These are phyloP conservation scores for Pyrgilauda ruficollis DNA, from an alignment of 2,113 vertebrate species.

Conservation along the genomic window DNA sequence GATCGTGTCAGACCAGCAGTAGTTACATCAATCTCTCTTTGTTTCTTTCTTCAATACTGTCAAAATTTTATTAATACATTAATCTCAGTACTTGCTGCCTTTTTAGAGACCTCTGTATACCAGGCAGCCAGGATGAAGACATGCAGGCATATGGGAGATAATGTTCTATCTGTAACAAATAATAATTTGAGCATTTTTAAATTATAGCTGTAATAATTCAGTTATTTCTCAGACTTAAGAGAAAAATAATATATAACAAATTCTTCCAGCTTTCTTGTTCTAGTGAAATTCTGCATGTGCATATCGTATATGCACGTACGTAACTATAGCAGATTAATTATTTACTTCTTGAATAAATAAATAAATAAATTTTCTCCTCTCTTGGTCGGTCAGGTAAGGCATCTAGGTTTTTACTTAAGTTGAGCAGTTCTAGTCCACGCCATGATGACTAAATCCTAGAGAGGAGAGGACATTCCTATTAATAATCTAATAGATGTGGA, in stretches of 20 bases:
- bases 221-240: constrained; percentile 28
- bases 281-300: background rate
- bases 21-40: background rate
- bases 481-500: constrained; percentile 72
- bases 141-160: constrained; percentile 27
- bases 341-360: constrained; percentile 23
- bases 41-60: background rate
- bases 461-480: constrained; percentile 68
- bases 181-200: constrained; percentile 35
- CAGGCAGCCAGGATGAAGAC: constrained; percentile 17
- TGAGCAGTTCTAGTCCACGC: background rate
- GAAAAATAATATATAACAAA: constrained; percentile 29
- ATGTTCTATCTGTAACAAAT: constrained; percentile 50
- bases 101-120: constrained; percentile 10
- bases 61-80: background rate
- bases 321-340: background rate
- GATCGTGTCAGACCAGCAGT: background rate
- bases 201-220: constrained; percentile 10
- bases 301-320: background rate
- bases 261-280: constrained; percentile 10
- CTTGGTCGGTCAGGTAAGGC: background rate
- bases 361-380: background rate
- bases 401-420: background rate
- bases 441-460: constrained; percentile 50
- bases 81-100: constrained; percentile 17